phyloP scores from a whole-genome alignment of 2,888 invertebrate genomes.

The Petrophora chlorosata region DNA sequence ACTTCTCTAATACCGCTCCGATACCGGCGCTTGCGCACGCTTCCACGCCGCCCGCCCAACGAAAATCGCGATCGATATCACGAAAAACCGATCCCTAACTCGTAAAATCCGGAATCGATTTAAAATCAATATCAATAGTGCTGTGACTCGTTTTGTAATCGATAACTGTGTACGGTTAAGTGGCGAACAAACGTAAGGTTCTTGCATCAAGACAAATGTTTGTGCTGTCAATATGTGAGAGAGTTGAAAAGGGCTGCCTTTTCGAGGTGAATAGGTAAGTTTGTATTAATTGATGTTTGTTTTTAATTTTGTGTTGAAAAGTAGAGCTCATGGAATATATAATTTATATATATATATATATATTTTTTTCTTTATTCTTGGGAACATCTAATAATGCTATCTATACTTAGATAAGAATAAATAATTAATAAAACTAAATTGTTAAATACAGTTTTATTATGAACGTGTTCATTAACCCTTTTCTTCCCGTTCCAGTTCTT shows the following conservation, averaged over 20 bases:
- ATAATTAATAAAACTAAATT: too few relatives aligned
- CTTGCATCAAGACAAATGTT: constrained; percentile 61
- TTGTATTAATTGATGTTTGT: constrained; percentile 7
- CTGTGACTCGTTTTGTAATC: constrained; percentile 40
- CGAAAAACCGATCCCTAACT: constrained; percentile 19
- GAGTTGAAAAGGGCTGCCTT: constrained; percentile 29
- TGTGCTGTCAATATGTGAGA: constrained; percentile 65
- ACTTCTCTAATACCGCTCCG: constrained; percentile 66
- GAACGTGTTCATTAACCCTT: too few relatives aligned
- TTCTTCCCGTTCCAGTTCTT: too few relatives aligned
- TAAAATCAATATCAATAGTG: constrained; percentile 30
- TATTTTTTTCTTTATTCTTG: too few relatives aligned
- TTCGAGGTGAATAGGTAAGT: constrained; percentile 25
- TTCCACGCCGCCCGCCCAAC: constrained; percentile 75
- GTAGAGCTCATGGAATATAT: too few relatives aligned
- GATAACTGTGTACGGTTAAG: constrained; percentile 44
- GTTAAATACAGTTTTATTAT: too few relatives aligned
- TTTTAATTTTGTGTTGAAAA: too few relatives aligned
- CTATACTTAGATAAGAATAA: too few relatives aligned
- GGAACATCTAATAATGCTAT: too few relatives aligned
- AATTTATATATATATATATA: too few relatives aligned
- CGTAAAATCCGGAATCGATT: constrained; percentile 1
- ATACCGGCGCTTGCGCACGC: constrained; percentile 76
- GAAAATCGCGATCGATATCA: constrained; percentile 31
- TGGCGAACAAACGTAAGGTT: constrained; percentile 47